Percentiles rank a stretch among this genome's conserved stretches.
Evolutionary conservation across 2,888 invertebrate genomes (phyloP).

Genomic region (Parascotia fuliginaria): DNA sequence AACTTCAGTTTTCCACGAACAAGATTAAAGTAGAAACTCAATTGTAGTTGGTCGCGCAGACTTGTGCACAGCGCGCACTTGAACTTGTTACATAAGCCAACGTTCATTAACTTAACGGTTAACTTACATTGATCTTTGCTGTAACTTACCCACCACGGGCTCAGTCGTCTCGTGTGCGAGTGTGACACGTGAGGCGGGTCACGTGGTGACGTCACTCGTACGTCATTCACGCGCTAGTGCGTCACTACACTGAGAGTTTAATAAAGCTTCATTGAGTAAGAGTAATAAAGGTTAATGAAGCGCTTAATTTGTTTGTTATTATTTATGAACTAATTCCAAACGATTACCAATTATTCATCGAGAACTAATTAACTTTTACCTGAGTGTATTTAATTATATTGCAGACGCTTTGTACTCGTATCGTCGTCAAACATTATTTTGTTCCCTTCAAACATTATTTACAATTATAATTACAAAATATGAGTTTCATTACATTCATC

Average conservation of each 20-base stretch:
- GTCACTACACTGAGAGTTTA: background rate
- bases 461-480: slow-evolving; percentile 7
- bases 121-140: background rate
- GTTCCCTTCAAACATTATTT: background rate
- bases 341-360: background rate
- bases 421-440: background rate
- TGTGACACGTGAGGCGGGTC: too few relatives aligned
- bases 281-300: background rate
- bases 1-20: background rate
- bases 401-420: background rate
- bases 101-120: background rate
- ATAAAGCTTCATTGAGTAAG: background rate
- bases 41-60: slow-evolving; percentile 2
- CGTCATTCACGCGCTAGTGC: background rate
- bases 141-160: background rate
- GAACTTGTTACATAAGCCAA: slow-evolving; percentile 1
- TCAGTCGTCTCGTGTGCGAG: too few relatives aligned
- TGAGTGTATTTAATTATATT: background rate
- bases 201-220: too few relatives aligned
- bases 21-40: slow-evolving; percentile 1
- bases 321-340: background rate
- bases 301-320: background rate
- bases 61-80: background rate
- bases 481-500: slow-evolving; percentile 1
- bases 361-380: background rate